These are phyloP conservation scores for Ectobius pallidus DNA, from an alignment of 2,888 invertebrate species.

Conservation along the genomic window DNA sequence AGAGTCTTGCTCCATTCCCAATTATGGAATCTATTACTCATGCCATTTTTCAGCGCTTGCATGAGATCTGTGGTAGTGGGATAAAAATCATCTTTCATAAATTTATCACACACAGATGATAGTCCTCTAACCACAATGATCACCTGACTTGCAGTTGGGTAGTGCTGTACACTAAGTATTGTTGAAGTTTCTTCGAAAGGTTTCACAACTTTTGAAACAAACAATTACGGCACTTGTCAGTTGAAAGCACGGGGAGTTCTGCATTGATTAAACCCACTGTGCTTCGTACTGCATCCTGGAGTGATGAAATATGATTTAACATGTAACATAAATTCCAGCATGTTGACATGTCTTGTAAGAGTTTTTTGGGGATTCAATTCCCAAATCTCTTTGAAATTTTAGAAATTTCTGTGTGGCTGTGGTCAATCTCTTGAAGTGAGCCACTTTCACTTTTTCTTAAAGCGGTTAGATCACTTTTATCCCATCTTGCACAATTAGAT, in stretches of 20 bases:
- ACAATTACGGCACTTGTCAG: not conserved
- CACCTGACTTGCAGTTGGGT: not conserved
- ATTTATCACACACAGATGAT: not conserved
- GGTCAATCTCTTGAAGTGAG: too few species aligned
- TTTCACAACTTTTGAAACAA: not conserved
- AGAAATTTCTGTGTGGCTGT: slow-evolving; percentile 27
- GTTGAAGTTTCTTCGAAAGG: not conserved
- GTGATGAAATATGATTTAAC: too few species aligned
- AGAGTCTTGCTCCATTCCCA: too few species aligned
- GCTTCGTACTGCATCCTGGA: not conserved
- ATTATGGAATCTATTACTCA: not conserved
- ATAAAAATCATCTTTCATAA: not conserved
- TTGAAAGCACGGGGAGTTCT: not conserved
- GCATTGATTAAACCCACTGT: not conserved
- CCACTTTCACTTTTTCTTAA: slow-evolving; percentile 2
- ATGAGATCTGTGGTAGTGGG: not conserved
- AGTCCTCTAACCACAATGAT: not conserved
- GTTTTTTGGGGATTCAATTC: slow-evolving; percentile 40
- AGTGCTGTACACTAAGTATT: not conserved
- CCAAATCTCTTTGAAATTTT: slow-evolving; percentile 31
- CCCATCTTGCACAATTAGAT: slow-evolving; percentile 43
- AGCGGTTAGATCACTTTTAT: not conserved
- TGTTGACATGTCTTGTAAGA: slow-evolving; percentile 45
- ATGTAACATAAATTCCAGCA: slow-evolving; percentile 46
- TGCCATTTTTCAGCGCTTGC: not conserved